Conservation (phyloP, 2,888 invertebrate genomes). For the Chymomyza amoena region DNA sequence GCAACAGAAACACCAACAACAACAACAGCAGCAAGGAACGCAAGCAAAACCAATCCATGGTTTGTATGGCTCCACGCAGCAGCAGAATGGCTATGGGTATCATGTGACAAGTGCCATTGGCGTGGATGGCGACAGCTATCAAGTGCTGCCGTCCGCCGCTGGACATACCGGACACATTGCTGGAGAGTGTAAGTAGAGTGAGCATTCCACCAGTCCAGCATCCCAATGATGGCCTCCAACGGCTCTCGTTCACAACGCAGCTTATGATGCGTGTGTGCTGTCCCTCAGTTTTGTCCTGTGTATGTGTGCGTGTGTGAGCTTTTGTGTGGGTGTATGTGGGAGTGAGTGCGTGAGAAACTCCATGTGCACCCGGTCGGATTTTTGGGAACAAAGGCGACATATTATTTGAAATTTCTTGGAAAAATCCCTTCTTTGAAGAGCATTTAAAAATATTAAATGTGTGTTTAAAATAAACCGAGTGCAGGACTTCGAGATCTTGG, state of each 20-base stretch:
- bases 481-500: too few species aligned
- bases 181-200: conserved; percentile 74
- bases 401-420: background rate
- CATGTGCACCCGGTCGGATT: background rate
- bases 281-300: background rate
- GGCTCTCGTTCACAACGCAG: conserved; percentile 4
- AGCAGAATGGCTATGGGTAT: conserved; percentile 73
- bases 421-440: background rate
- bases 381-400: background rate
- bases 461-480: too few species aligned
- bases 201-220: background rate
- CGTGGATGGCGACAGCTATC: conserved; percentile 75
- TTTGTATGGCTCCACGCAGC: conserved; percentile 43
- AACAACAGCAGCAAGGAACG: conserved; percentile 49
- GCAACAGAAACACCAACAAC: conserved; percentile 55
- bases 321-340: background rate
- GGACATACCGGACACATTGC: conserved; percentile 42
- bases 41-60: conserved; percentile 37
- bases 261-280: conserved; percentile 25
- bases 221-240: background rate
- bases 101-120: conserved; percentile 76
- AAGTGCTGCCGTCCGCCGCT: conserved; percentile 71
- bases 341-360: background rate
- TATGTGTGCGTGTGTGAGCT: background rate
- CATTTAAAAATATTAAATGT: background rate